phyloP scores from a whole-genome alignment of 2,888 invertebrate species.

The Didymodactylos carnosus region DNA sequence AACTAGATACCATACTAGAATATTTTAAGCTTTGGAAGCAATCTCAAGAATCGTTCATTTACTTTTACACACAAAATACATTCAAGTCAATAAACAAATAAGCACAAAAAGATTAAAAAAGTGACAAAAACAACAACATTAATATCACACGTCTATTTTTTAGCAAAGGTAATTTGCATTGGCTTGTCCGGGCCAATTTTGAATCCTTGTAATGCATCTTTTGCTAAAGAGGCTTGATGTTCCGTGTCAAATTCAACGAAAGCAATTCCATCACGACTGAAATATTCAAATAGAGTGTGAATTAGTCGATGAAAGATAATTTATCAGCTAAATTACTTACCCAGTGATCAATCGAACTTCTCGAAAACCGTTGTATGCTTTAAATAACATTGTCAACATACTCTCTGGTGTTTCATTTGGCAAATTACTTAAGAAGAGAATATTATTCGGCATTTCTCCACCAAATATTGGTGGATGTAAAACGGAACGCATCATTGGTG shows the following conservation, averaged over 20 bases:
- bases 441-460: constrained; percentile 54
- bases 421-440: constrained; percentile 67
- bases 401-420: constrained; percentile 17
- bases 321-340: no score
- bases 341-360: constrained; percentile 95
- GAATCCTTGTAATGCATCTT: constrained; percentile 83
- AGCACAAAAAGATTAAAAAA: neutral
- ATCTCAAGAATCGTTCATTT: no score
- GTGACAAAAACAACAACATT: neutral
- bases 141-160: constrained; percentile 75
- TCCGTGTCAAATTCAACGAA: constrained; percentile 95
- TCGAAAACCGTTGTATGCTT: constrained; percentile 90
- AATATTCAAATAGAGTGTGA: no score
- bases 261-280: constrained; percentile 75
- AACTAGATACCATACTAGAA: no score
- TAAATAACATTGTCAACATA: constrained; percentile 23
- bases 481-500: constrained; percentile 59
- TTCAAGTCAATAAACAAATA: no score
- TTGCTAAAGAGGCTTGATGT: constrained; percentile 58
- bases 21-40: no score
- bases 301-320: no score
- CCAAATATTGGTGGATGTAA: constrained; percentile 29
- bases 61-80: no score
- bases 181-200: constrained; percentile 95
- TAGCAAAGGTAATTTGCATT: constrained; percentile 97